Conservation (phyloP, 1,140 invertebrate genomes). For the Ips nitidus region DNA sequence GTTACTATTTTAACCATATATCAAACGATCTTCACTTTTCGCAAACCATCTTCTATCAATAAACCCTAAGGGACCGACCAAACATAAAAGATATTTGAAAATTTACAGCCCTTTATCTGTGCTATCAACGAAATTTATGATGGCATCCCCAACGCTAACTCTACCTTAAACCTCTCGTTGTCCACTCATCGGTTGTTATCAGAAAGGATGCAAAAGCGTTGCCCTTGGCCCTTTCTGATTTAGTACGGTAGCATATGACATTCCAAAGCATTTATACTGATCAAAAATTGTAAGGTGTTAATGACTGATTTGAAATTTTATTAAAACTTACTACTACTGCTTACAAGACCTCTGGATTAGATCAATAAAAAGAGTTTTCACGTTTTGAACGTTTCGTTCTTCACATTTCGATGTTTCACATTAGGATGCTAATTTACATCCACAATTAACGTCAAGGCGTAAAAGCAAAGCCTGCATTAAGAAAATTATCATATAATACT, state of each 20-base stretch:
- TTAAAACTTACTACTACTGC: too few relatives aligned
- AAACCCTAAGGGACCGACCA: constrained; percentile 17
- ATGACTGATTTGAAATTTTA: too few relatives aligned
- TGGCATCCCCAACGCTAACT: constrained; percentile 20
- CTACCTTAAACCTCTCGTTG: constrained; percentile 25
- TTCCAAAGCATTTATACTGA: too few relatives aligned
- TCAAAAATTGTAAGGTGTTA: too few relatives aligned
- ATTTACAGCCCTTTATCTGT: constrained; percentile 30
- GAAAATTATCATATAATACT: constrained; percentile 21
- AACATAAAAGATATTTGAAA: constrained; percentile 30
- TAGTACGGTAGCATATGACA: too few relatives aligned
- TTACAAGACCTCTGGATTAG: too few relatives aligned
- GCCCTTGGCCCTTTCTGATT: background rate
- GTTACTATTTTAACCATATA: background rate
- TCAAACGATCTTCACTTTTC: background rate
- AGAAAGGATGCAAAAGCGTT: constrained; percentile 19
- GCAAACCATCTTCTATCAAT: constrained; percentile 16
- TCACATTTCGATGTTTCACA: too few relatives aligned
- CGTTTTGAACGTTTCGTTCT: too few relatives aligned
- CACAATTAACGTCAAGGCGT: too few relatives aligned
- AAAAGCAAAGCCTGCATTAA: background rate
- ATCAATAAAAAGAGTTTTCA: too few relatives aligned
- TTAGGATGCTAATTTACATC: too few relatives aligned
- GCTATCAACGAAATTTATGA: constrained; percentile 27
- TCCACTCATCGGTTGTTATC: constrained; percentile 28